Evolutionary conservation across 1,140 invertebrate genomes (phyloP).

Genomic region (Geopemphigus sp.): DNA sequence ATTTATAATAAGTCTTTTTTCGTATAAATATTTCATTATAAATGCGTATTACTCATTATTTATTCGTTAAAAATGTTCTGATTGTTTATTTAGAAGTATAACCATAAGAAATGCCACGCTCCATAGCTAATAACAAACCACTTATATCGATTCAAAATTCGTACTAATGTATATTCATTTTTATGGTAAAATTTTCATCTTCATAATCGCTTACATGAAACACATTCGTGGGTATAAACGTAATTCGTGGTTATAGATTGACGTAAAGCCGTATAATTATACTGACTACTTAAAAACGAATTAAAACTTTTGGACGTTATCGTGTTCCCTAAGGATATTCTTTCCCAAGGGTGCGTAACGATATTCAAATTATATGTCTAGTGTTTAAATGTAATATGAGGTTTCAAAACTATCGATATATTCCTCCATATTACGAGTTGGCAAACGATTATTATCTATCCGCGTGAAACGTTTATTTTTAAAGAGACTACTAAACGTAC

Average conservation of each 20-base stretch:
- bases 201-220: not conserved
- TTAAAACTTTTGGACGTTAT: conserved; percentile 1
- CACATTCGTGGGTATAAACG: not conserved
- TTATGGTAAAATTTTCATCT: not conserved
- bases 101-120: too few species aligned
- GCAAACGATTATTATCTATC: not conserved
- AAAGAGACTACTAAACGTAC: not conserved
- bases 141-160: too few species aligned
- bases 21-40: too few species aligned
- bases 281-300: not conserved
- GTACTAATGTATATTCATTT: too few species aligned
- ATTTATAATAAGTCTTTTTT: too few species aligned
- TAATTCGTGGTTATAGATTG: not conserved
- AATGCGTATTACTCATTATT: too few species aligned
- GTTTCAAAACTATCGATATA: conserved; percentile 1
- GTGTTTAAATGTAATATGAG: not conserved
- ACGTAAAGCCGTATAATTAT: not conserved
- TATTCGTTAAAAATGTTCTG: too few species aligned
- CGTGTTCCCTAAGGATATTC: not conserved
- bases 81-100: too few species aligned
- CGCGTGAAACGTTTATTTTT: not conserved
- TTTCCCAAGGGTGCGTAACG: not conserved
- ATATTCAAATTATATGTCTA: not conserved
- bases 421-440: not conserved
- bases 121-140: too few species aligned